These are phyloP conservation scores for Eupithecia inturbata DNA, from an alignment of 2,888 invertebrate species.

Conservation along the genomic window DNA sequence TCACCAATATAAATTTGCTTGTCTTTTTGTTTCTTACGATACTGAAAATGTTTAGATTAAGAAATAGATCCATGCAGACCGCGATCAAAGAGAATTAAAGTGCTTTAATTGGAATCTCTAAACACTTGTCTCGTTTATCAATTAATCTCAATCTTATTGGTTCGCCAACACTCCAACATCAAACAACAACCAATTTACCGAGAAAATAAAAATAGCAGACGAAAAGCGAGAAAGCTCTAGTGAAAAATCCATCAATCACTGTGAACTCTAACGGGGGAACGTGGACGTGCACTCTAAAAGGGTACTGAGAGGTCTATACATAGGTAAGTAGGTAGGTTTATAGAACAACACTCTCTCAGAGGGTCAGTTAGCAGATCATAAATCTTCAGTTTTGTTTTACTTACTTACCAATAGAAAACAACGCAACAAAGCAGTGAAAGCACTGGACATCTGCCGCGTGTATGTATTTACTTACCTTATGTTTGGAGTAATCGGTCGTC, in stretches of 20 bases:
- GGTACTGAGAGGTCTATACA: slow-evolving; percentile 13
- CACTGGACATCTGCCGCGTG: background rate
- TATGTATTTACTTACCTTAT: background rate
- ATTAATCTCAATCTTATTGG: slow-evolving; percentile 5
- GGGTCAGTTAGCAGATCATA: slow-evolving; percentile 5
- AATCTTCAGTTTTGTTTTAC: slow-evolving; percentile 5
- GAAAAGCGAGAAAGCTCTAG: slow-evolving; percentile 22
- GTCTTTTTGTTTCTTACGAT: background rate
- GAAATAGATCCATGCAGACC: background rate
- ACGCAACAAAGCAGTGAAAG: background rate
- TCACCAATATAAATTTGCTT: background rate
- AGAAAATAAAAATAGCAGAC: slow-evolving; percentile 27
- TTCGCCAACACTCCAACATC: slow-evolving; percentile 10
- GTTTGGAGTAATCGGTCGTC: background rate
- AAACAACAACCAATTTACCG: slow-evolving; percentile 27
- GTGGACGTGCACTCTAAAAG: slow-evolving; percentile 36
- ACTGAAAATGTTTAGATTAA: background rate
- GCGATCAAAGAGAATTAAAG: background rate
- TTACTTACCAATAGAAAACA: background rate
- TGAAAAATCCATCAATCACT: slow-evolving; percentile 38
- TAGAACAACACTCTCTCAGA: slow-evolving; percentile 10
- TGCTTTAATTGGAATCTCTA: slow-evolving; percentile 12
- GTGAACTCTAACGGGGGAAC: slow-evolving; percentile 22
- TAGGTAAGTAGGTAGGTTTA: background rate
- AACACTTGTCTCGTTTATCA: slow-evolving; percentile 11